These are phyloP conservation scores for Meteorus sp. DNA, from an alignment of 1,140 invertebrate genomes.

Conservation along the genomic window DNA sequence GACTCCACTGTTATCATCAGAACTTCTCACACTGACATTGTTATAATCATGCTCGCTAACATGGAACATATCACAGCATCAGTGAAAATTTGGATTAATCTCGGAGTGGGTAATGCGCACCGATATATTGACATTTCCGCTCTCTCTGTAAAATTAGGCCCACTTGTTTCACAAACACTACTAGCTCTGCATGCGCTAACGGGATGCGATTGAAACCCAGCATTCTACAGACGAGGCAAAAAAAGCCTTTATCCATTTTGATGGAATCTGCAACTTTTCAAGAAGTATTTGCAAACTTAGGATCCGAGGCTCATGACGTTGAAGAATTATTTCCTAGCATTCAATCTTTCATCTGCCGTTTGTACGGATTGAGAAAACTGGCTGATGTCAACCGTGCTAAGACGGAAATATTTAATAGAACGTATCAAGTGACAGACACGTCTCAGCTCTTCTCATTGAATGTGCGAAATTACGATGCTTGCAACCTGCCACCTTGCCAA, in stretches of 20 bases:
- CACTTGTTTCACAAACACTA: conserved; percentile 4
- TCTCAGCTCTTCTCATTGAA: no score
- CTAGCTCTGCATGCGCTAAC: conserved; percentile 16
- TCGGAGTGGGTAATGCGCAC: conserved; percentile 29
- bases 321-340: no score
- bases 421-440: no score
- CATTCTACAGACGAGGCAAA: conserved; percentile 10
- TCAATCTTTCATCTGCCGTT: no score
- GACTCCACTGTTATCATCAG: conserved; percentile 29
- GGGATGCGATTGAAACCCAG: conserved; percentile 16
- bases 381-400: no score
- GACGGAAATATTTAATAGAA: no score
- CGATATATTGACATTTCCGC: conserved; percentile 15
- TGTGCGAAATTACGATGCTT: no score
- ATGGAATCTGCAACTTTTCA: not conserved
- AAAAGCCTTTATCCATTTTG: conserved; percentile 4
- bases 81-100: conserved; percentile 29
- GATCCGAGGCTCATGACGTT: not conserved
- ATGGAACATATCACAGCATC: conserved; percentile 13
- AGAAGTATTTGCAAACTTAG: not conserved
- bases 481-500: no score
- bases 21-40: conserved; percentile 33
- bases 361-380: no score
- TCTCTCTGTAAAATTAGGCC: not conserved
- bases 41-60: conserved; percentile 38